Evolutionary conservation across 2,797 vertebrate genomes (phyloP).

Genomic region (Lithobates pipiens): DNA sequence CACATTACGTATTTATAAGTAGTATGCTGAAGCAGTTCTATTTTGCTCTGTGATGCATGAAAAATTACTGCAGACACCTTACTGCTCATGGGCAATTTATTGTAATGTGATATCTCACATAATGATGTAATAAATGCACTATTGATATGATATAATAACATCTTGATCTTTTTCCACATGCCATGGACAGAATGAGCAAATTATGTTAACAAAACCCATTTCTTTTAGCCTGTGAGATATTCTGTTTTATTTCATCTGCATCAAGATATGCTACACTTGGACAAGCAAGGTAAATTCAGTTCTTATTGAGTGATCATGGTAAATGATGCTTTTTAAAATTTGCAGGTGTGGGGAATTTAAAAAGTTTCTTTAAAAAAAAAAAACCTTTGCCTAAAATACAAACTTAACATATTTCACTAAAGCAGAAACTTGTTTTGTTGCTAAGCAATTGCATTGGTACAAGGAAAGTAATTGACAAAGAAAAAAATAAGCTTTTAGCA

Average conservation of each 20-base stretch:
- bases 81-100: constrained; percentile 51
- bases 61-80: constrained; percentile 21
- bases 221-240: constrained; percentile 1
- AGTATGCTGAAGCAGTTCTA: constrained; percentile 44
- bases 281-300: constrained; percentile 16
- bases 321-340: constrained; percentile 18
- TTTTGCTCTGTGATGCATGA: constrained; percentile 34
- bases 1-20: constrained; percentile 57
- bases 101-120: constrained; percentile 47
- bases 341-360: background rate
- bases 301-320: background rate
- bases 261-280: background rate
- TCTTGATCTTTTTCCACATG: constrained; percentile 1
- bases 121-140: constrained; percentile 50
- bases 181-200: constrained; percentile 27
- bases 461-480: constrained; percentile 1
- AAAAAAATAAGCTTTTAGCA: constrained; percentile 35
- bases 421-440: constrained; percentile 13
- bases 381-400: background rate
- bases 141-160: constrained; percentile 31
- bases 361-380: background rate
- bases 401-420: background rate
- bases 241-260: background rate
- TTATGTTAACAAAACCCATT: constrained; percentile 24
- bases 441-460: constrained; percentile 15